Percentiles rank a stretch among this genome's conserved stretches.
Evolutionary conservation across 2,888 invertebrate genomes (phyloP).

Genomic region (Sussaba pulchella): DNA sequence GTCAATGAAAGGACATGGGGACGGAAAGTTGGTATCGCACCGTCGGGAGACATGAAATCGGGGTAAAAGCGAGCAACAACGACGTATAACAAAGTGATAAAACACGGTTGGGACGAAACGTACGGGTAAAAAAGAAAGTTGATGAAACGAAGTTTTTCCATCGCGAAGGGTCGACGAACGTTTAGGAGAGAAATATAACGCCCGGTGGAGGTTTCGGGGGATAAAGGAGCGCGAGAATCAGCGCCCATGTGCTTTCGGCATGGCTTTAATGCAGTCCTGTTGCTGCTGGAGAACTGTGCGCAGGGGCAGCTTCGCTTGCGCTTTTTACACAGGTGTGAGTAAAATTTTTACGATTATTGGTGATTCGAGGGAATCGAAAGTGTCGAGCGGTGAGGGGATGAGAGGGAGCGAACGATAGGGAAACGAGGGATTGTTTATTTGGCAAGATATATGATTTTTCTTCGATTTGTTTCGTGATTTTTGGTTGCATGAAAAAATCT

Average conservation of each 20-base stretch:
- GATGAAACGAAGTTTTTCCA: not conserved
- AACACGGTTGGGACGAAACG: not conserved
- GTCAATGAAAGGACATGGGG: conserved; percentile 25
- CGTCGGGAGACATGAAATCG: conserved; percentile 22
- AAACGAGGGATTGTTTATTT: too few relatives aligned
- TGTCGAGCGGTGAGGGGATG: too few relatives aligned
- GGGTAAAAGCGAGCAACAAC: conserved; percentile 20
- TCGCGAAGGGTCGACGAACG: not conserved
- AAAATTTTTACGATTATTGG: not conserved
- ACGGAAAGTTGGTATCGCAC: conserved; percentile 27
- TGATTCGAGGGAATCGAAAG: too few relatives aligned
- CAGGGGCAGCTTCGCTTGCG: conserved; percentile 90
- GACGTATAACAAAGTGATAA: conserved; percentile 25
- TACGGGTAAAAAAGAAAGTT: not conserved
- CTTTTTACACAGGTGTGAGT: conserved; percentile 90
- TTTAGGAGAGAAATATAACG: conserved; percentile 10
- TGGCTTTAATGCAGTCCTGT: conserved; percentile 91
- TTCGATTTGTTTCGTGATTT: too few relatives aligned
- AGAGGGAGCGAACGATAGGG: too few relatives aligned
- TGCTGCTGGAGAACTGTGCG: conserved; percentile 92
- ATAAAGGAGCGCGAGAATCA: conserved; percentile 21
- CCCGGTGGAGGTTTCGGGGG: conserved; percentile 11
- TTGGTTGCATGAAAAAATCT: too few relatives aligned
- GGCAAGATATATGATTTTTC: too few relatives aligned
- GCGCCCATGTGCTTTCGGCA: conserved; percentile 79